Conservation (phyloP, 2,888 invertebrate genomes). For the Octodonta nipae region DNA sequence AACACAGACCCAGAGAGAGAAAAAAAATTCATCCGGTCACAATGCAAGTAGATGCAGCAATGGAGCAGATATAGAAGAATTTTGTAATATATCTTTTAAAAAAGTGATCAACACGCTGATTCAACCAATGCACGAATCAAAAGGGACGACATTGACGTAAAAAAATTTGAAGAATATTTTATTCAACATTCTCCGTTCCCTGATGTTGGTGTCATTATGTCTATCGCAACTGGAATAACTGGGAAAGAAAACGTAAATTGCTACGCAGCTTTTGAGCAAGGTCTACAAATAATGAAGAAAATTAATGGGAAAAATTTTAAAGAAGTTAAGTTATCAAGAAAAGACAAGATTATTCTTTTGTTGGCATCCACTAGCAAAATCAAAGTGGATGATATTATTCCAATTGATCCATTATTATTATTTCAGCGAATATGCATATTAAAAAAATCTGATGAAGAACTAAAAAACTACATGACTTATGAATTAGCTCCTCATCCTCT, state of each 20-base stretch:
- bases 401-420: conserved; percentile 7
- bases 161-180: conserved; percentile 6
- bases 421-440: conserved; percentile 7
- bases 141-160: conserved; percentile 5
- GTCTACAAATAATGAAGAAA: conserved; percentile 5
- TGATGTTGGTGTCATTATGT: conserved; percentile 4
- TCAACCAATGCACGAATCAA: conserved; percentile 7
- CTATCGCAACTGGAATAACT: conserved; percentile 7
- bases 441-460: conserved; percentile 6
- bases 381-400: conserved; percentile 3
- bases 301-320: conserved; percentile 5
- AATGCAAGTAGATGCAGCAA: too few relatives aligned
- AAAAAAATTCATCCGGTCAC: too few relatives aligned
- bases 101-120: conserved; percentile 7
- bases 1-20: too few relatives aligned
- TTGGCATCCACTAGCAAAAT: conserved; percentile 4
- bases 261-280: conserved; percentile 7
- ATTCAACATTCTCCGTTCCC: conserved; percentile 7
- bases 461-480: conserved; percentile 6
- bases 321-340: conserved; percentile 6
- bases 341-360: conserved; percentile 3
- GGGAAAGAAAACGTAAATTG: conserved; percentile 3
- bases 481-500: conserved; percentile 7
- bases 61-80: conserved; percentile 5
- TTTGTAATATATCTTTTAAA: conserved; percentile 4